Percentiles rank a stretch among this genome's conserved stretches.
phyloP scores from a whole-genome alignment of 2,888 invertebrate species.

The Creontiades dilutus region DNA sequence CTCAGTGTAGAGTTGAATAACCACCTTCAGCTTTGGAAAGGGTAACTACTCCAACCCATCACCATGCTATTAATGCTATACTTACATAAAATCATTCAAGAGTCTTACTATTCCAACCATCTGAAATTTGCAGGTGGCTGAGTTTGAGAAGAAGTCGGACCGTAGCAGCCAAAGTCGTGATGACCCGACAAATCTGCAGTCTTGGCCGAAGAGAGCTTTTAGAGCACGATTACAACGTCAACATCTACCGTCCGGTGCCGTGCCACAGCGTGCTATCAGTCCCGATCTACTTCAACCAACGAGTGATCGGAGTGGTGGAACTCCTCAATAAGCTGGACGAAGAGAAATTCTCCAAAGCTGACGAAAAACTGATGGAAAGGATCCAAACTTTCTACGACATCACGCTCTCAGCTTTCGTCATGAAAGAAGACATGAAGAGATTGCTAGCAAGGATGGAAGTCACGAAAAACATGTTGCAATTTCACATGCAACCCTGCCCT shows the following conservation, averaged over 20 bases:
- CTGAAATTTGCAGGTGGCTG: constrained; percentile 33
- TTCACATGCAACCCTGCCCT: constrained; percentile 66
- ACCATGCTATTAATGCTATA: too few relatives aligned
- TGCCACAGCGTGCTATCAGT: constrained; percentile 68
- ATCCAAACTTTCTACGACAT: constrained; percentile 67
- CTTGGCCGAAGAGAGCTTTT: constrained; percentile 51
- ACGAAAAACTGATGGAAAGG: constrained; percentile 66
- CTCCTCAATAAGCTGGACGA: constrained; percentile 68
- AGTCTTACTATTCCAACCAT: too few relatives aligned
- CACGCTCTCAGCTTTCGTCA: constrained; percentile 63
- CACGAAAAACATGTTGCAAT: constrained; percentile 68
- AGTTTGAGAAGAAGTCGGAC: constrained; percentile 63
- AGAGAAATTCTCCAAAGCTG: constrained; percentile 67
- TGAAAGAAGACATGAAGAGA: constrained; percentile 71
- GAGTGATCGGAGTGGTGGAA: constrained; percentile 69
- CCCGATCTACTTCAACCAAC: constrained; percentile 68
- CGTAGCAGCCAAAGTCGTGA: constrained; percentile 68
- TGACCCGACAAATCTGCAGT: constrained; percentile 55
- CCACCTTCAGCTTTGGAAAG: too few relatives aligned
- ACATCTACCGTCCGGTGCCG: constrained; percentile 63
- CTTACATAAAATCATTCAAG: too few relatives aligned
- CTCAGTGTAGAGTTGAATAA: too few relatives aligned
- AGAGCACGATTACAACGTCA: constrained; percentile 63
- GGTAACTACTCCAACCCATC: too few relatives aligned
- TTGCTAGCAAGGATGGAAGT: constrained; percentile 69